Conservation (phyloP, 64 coral and sea anemone genomes). For the Pocillopora damicornis region DNA sequence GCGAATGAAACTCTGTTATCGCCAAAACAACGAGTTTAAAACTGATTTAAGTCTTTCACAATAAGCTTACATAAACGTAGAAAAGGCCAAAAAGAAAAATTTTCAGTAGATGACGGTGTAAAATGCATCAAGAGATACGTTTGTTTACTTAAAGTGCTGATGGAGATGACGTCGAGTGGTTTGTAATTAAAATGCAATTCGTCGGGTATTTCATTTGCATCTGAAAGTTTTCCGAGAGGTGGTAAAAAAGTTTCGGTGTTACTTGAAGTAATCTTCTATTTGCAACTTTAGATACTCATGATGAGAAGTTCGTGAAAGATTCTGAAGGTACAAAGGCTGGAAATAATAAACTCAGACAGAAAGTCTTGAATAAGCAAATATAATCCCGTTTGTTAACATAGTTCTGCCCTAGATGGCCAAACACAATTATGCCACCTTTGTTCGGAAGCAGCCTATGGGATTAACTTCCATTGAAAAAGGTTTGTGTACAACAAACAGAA, state of each 20-base stretch:
- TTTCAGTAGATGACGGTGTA: not conserved
- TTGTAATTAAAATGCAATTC: not conserved
- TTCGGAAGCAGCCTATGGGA: not conserved
- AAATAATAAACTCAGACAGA: not conserved
- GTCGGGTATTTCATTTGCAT: not conserved
- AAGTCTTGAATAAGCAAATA: not conserved
- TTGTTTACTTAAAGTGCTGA: slow-evolving; percentile 4
- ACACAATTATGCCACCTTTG: slow-evolving; percentile 13
- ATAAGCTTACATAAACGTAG: not conserved
- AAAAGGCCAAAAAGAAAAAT: not conserved
- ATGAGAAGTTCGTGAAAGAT: not conserved
- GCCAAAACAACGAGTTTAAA: not conserved
- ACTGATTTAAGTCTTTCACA: not conserved
- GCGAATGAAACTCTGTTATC: not conserved
- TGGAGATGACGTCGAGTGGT: not conserved
- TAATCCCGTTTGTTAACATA: not conserved
- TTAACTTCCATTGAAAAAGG: not conserved
- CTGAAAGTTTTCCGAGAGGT: not conserved
- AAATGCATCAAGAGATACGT: not conserved
- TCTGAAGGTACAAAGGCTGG: not conserved
- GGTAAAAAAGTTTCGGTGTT: not conserved
- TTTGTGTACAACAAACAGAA: not conserved
- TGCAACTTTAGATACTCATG: not conserved
- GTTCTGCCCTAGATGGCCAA: not conserved
- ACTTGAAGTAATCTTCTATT: not conserved